These are phyloP conservation scores for Orchestia grillus DNA, from an alignment of 1,140 invertebrate species.

Conservation along the genomic window DNA sequence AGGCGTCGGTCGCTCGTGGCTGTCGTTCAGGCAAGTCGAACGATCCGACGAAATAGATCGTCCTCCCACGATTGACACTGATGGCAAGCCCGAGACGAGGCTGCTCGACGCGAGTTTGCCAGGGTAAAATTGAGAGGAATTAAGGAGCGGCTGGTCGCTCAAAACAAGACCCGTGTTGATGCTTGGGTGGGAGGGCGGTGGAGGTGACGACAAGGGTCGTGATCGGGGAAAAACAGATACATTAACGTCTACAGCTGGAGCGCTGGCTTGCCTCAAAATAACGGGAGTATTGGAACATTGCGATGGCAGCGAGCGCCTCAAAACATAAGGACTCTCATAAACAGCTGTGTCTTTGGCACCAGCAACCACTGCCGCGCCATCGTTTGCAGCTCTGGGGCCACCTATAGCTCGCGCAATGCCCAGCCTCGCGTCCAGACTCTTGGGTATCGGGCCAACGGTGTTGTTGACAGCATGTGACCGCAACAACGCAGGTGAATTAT, in stretches of 20 bases:
- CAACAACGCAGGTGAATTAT: conserved; percentile 53
- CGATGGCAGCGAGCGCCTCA: conserved; percentile 58
- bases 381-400: conserved; percentile 57
- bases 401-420: conserved; percentile 66
- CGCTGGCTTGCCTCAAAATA: conserved; percentile 62
- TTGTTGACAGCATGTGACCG: conserved; percentile 28
- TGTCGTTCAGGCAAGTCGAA: conserved; percentile 61
- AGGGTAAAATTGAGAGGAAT: conserved; percentile 68
- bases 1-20: conserved; percentile 64
- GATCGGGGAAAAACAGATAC: conserved; percentile 64
- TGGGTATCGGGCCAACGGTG: conserved; percentile 12
- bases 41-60: conserved; percentile 63
- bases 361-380: not conserved
- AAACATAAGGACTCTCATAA: conserved; percentile 57
- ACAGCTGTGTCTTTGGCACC: not conserved
- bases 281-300: conserved; percentile 58
- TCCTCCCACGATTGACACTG: conserved; percentile 57
- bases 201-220: conserved; percentile 58
- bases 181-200: conserved; percentile 60
- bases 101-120: conserved; percentile 59
- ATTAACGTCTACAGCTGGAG: conserved; percentile 59
- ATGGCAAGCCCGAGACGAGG: conserved; percentile 59
- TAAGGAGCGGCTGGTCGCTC: conserved; percentile 65
- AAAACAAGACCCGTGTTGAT: conserved; percentile 65
- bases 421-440: conserved; percentile 7